Base-by-base conservation (phyloP, 2,888 invertebrate genomes). In the Andrena haemorrhoa region DNA sequence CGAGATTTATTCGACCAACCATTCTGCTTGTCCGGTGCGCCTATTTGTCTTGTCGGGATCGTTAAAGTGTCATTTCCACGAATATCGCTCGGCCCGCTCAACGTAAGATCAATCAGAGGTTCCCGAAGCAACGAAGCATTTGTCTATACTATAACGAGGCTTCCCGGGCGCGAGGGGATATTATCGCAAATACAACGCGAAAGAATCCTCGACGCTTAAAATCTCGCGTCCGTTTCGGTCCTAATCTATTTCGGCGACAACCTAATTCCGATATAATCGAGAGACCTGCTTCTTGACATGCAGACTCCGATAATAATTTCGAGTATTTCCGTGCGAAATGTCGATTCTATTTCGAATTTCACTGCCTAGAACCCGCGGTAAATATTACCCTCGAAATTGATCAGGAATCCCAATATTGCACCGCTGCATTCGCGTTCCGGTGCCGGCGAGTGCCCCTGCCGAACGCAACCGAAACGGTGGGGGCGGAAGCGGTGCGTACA, bases 61-160 rank as follows among this genome's bases (percentile, higher is more conserved):
- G 89, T 89, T 90, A 90, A 90, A 89, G 86, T 86, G 87, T 90
- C 90, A 90, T 88, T 89, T 89, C 87, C 89, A 89, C 88, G 86
- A 88, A 91, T 90, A 90, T 90, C 88, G 75, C 69, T 61, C 80
- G 74, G 58, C 20, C 56, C 68, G 70, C 73, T 60, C 72, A 78
- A 81, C 75, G 75, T 86, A 79, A 77, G 83, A 84, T 87, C 87
- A 88, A 88, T 87, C 85, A 79, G 79, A 77, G 78, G 68, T 81
- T 70, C 71, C 71, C 74, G 72, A 82, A 66, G 81, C 79, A 82
- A 78, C 31, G 78, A 60, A 60, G 68, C 75, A 79, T 85, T 86
- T 80, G 60, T 86, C 74, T 83, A 72, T 72, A 70, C 79, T 78
- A 83, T 69, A 66, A 65, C 69, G 69, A 80, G 71, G 79, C 77